A percentile compares a stretch with the other conserved stretches of the same genome.
Evolutionary conservation across 2,888 invertebrate genomes (phyloP).

Genomic region (Eustalomyia histrio): DNA sequence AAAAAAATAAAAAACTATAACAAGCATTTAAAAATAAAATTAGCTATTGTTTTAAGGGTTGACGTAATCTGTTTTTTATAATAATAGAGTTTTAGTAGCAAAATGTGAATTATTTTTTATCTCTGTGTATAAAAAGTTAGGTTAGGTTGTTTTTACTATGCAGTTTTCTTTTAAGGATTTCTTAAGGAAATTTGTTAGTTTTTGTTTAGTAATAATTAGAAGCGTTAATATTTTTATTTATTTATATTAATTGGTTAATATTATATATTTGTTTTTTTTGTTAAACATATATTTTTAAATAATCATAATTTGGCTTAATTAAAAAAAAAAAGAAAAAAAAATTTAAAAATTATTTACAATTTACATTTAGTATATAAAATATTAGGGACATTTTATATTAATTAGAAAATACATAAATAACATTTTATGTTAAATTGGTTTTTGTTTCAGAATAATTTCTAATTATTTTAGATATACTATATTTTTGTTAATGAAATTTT

Average conservation of each 20-base stretch:
- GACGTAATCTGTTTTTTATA: constrained; percentile 15
- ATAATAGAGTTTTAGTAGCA: constrained; percentile 24
- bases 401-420: constrained; percentile 29
- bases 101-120: constrained; percentile 17
- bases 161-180: constrained; percentile 25
- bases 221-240: constrained; percentile 40
- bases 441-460: background rate
- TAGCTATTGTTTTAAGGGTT: constrained; percentile 43
- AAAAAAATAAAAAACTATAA: constrained; percentile 51
- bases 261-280: constrained; percentile 13
- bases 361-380: constrained; percentile 44
- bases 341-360: constrained; percentile 57
- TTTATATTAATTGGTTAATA: constrained; percentile 12
- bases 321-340: constrained; percentile 33
- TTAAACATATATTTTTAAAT: constrained; percentile 18
- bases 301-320: constrained; percentile 57
- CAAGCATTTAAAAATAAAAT: constrained; percentile 51
- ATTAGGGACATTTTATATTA: constrained; percentile 45
- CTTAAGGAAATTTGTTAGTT: constrained; percentile 30
- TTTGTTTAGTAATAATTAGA: constrained; percentile 26
- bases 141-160: constrained; percentile 35
- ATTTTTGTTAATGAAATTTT: background rate
- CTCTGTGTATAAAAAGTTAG: constrained; percentile 52
- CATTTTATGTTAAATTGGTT: constrained; percentile 35
- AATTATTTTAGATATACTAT: background rate